Evolutionary conservation across 23 tunicate species (phyloP).

Genomic region (Styela clava): DNA sequence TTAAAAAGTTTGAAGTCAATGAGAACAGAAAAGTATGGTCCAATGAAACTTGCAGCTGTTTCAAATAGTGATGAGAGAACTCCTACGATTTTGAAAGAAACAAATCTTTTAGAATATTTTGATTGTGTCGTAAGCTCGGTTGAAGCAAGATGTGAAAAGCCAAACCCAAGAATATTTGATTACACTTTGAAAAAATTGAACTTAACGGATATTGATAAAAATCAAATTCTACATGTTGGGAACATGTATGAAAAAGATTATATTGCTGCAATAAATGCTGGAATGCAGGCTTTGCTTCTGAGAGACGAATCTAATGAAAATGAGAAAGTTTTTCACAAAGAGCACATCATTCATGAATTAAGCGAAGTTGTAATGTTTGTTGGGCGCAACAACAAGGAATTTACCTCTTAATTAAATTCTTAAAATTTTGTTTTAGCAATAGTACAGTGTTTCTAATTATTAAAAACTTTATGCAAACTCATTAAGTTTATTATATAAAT

Average conservation of each 20-base stretch:
- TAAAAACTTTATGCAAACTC: too few species aligned
- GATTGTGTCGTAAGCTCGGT: conserved; percentile 39
- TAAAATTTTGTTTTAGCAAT: too few species aligned
- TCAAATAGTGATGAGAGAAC: conserved; percentile 46
- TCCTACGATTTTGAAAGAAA: background rate
- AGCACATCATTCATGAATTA: background rate
- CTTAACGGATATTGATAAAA: background rate
- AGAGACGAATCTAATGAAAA: background rate
- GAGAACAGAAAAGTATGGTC: background rate
- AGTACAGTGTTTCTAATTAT: too few species aligned
- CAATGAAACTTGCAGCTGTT: conserved; percentile 7
- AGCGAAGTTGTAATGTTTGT: background rate
- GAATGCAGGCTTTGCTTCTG: conserved; percentile 17
- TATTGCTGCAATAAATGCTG: conserved; percentile 14
- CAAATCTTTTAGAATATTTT: conserved; percentile 16
- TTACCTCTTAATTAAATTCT: too few species aligned
- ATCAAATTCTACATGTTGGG: conserved; percentile 22
- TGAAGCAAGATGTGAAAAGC: conserved; percentile 46
- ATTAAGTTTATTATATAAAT: too few species aligned
- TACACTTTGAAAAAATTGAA: conserved; percentile 24
- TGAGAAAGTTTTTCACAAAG: background rate
- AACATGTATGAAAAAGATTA: conserved; percentile 19
- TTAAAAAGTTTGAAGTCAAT: conserved; percentile 11
- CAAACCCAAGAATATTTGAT: conserved; percentile 39
- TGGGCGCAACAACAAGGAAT: background rate